Evolutionary conservation across 2,888 invertebrate species (phyloP).

Genomic region (Liopterus haemorrhoidalis): DNA sequence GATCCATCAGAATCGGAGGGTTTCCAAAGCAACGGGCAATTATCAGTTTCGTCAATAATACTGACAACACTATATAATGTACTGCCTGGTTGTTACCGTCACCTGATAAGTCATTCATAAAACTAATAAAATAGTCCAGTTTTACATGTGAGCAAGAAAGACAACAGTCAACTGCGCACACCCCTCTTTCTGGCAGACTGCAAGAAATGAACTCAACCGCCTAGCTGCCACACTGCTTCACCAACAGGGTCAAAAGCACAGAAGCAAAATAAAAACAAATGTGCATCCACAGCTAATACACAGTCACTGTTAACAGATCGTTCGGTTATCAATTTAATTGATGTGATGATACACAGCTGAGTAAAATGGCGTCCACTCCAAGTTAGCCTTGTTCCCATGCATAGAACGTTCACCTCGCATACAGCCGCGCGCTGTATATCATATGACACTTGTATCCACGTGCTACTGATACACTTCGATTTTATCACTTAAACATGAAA

Average conservation of each 20-base stretch:
- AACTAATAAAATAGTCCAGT: slow-evolving; percentile 37
- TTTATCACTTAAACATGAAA: slow-evolving; percentile 15
- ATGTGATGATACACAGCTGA: not conserved
- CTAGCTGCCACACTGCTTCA: slow-evolving; percentile 43
- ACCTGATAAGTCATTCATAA: slow-evolving; percentile 16
- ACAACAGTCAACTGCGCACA: slow-evolving; percentile 43
- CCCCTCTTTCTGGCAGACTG: slow-evolving; percentile 42
- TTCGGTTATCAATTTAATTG: slow-evolving; percentile 6
- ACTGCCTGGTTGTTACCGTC: slow-evolving; percentile 16
- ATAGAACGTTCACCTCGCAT: slow-evolving; percentile 20
- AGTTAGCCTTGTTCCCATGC: slow-evolving; percentile 21
- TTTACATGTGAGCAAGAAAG: slow-evolving; percentile 41
- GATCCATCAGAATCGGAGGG: not conserved
- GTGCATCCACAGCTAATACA: slow-evolving; percentile 48
- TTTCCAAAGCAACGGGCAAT: not conserved
- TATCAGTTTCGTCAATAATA: slow-evolving; percentile 15
- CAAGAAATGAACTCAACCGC: slow-evolving; percentile 49
- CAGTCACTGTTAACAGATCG: slow-evolving; percentile 8
- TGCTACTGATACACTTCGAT: slow-evolving; percentile 9
- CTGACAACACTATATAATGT: slow-evolving; percentile 12
- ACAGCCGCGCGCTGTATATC: slow-evolving; percentile 11
- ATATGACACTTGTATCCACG: slow-evolving; percentile 22
- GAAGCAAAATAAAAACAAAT: slow-evolving; percentile 69
- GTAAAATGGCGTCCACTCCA: slow-evolving; percentile 20
- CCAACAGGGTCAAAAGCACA: slow-evolving; percentile 56